A percentile compares a stretch with the other conserved stretches of the same genome.
These are phyloP conservation scores for Cylas formicarius DNA, from an alignment of 1,140 invertebrate species.

Conservation along the genomic window DNA sequence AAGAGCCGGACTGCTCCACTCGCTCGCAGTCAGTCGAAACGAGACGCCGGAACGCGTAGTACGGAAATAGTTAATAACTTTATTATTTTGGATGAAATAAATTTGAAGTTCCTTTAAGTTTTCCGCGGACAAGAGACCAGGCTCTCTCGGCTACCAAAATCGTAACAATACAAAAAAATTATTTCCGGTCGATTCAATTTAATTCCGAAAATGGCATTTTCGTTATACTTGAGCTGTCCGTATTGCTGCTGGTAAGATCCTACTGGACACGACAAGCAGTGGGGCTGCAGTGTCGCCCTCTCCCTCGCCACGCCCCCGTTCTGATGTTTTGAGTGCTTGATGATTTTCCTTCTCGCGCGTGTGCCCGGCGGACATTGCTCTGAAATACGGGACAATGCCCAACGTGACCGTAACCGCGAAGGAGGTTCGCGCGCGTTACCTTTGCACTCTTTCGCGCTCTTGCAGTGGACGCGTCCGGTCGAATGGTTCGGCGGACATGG, in stretches of 20 bases:
- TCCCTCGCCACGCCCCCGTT: constrained; percentile 23
- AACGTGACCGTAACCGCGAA: background rate
- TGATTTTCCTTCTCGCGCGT: constrained; percentile 32
- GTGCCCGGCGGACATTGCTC: constrained; percentile 42
- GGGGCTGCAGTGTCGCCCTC: constrained; percentile 34
- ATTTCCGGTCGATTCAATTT: too few relatives aligned
- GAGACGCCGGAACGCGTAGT: too few relatives aligned
- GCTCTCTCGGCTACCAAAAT: too few relatives aligned
- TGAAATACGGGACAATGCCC: constrained; percentile 17
- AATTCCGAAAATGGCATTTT: too few relatives aligned
- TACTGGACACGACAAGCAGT: constrained; percentile 53
- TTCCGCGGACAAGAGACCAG: too few relatives aligned
- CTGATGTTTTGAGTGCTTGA: constrained; percentile 25
- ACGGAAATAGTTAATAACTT: too few relatives aligned
- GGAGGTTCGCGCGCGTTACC: constrained; percentile 39
- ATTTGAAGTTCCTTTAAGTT: too few relatives aligned
- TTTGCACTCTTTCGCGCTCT: constrained; percentile 51
- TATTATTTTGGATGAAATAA: too few relatives aligned
- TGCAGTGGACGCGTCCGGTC: constrained; percentile 50
- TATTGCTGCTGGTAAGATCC: constrained; percentile 56
- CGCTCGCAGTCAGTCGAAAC: too few relatives aligned
- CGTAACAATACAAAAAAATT: too few relatives aligned
- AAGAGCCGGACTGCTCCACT: too few relatives aligned
- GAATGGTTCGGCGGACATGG: constrained; percentile 55
- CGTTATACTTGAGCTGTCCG: constrained; percentile 44